These are phyloP conservation scores for Drosophila saltans DNA, from an alignment of 1,140 invertebrate species.

Conservation along the genomic window DNA sequence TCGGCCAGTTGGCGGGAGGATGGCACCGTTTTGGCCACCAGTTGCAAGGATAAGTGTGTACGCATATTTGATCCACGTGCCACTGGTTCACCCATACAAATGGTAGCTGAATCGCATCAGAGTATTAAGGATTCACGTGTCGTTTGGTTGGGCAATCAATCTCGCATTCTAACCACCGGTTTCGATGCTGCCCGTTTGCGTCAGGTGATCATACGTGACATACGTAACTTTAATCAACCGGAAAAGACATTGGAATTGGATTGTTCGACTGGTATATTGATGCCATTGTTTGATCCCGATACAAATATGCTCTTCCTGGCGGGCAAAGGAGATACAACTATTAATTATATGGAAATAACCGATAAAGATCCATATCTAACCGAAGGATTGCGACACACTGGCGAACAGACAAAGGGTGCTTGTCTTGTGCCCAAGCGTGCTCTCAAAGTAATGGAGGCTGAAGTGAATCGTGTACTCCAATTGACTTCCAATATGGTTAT, in stretches of 20 bases:
- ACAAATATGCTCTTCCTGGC: constrained; percentile 97
- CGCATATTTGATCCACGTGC: constrained; percentile 91
- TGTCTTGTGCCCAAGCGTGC: constrained; percentile 96
- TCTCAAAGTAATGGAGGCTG: constrained; percentile 96
- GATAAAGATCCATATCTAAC: constrained; percentile 93
- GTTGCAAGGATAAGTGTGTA: constrained; percentile 93
- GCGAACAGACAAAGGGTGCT: constrained; percentile 95
- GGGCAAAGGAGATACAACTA: constrained; percentile 96
- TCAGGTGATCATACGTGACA: constrained; percentile 94
- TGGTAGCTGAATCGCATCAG: constrained; percentile 90
- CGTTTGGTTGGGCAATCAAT: constrained; percentile 93
- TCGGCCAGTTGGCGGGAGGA: constrained; percentile 93
- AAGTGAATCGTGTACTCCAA: constrained; percentile 95
- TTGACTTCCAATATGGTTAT: constrained; percentile 93
- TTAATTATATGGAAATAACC: constrained; percentile 92
- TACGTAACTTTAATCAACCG: constrained; percentile 90
- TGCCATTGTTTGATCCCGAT: constrained; percentile 95
- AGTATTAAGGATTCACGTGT: constrained; percentile 95
- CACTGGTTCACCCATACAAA: constrained; percentile 85
- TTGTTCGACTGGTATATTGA: constrained; percentile 95
- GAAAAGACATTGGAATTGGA: constrained; percentile 92
- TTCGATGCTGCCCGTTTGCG: constrained; percentile 90
- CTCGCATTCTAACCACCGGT: constrained; percentile 92
- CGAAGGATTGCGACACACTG: constrained; percentile 87
- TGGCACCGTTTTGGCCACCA: constrained; percentile 89